Evolutionary conservation across 2,797 vertebrate species (phyloP).

Genomic region (Emydoidea blandingii): DNA sequence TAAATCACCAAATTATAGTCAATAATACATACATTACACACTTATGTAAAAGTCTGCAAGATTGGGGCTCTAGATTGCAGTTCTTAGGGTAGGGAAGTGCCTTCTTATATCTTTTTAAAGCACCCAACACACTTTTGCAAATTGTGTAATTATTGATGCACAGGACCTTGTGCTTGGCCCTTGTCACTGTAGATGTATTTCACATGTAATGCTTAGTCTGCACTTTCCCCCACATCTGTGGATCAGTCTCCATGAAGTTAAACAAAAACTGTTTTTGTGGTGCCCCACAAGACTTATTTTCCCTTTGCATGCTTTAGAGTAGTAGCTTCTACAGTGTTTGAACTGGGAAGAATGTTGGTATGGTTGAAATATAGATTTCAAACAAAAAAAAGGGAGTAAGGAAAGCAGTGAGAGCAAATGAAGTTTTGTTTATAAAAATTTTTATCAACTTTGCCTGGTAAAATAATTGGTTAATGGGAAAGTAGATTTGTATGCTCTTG

Average conservation of each 20-base stretch:
- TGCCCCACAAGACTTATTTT: neutral
- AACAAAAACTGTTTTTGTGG: neutral
- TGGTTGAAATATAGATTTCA: neutral
- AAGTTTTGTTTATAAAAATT: neutral
- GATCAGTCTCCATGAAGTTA: neutral
- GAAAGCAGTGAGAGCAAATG: neutral
- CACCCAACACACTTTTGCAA: neutral
- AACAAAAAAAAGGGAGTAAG: neutral
- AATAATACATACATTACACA: neutral
- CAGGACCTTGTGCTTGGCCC: neutral
- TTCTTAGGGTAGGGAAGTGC: neutral
- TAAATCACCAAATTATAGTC: neutral
- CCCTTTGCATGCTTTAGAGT: accelerated
- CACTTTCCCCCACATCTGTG: neutral
- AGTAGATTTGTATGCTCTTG: neutral
- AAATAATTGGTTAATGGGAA: neutral
- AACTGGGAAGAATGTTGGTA: accelerated
- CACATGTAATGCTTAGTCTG: neutral
- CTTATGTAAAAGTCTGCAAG: neutral
- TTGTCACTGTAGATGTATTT: neutral
- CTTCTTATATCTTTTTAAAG: neutral
- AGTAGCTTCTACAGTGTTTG: neutral
- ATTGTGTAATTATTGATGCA: neutral
- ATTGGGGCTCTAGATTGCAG: neutral
- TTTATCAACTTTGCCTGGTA: neutral